phyloP scores from a whole-genome alignment of 1,140 invertebrate species.

The Subanguina moxae region DNA sequence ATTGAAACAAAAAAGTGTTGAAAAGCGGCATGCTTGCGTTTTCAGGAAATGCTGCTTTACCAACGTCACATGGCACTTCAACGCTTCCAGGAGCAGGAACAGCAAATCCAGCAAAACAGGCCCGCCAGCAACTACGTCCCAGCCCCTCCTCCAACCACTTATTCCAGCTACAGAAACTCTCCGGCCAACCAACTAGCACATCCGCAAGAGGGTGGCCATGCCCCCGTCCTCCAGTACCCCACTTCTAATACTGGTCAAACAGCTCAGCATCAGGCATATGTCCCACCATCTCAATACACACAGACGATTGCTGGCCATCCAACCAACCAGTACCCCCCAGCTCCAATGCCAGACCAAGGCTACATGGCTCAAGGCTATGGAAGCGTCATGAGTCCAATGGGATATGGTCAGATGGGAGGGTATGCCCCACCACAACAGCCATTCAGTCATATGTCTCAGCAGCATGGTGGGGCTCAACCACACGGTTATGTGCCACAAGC shows the following conservation, averaged over 20 bases:
- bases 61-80: slow-evolving; percentile 54
- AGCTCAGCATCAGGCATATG: slow-evolving; percentile 11
- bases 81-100: slow-evolving; percentile 55
- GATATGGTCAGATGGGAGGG: background rate
- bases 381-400: too few species aligned
- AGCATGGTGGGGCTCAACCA: background rate
- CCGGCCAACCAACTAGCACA: background rate
- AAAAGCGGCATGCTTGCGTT: slow-evolving; percentile 3
- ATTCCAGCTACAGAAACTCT: background rate
- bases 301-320: background rate
- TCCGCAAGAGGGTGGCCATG: background rate
- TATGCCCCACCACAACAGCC: background rate
- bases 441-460: slow-evolving; percentile 10
- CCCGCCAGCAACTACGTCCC: background rate
- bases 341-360: too few species aligned
- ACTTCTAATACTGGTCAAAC: background rate
- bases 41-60: slow-evolving; percentile 56
- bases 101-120: slow-evolving; percentile 48
- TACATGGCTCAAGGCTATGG: too few species aligned
- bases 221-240: background rate
- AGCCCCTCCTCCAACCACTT: background rate
- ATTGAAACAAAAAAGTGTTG: background rate
- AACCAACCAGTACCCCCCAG: background rate
- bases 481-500: too few species aligned
- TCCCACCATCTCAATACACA: background rate